Conservation (phyloP, 2,113 vertebrate genomes). For the Tiliqua scincoides region DNA sequence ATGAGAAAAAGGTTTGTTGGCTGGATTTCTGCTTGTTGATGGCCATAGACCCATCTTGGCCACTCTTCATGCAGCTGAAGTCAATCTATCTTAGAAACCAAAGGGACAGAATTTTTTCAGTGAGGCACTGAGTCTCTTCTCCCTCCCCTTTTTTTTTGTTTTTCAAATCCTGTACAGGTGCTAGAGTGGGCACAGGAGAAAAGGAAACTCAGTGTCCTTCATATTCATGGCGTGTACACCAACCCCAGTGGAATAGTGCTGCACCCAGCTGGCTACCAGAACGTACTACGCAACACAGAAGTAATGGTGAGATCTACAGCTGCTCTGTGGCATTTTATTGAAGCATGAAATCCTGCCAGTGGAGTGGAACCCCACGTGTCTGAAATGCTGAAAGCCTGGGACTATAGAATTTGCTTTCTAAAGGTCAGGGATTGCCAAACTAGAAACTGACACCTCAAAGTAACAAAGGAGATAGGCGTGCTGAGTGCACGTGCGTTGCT, state of each 20-base stretch:
- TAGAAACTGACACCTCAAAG: background rate
- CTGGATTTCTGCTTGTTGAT: accelerated
- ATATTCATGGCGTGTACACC: slow-evolving; percentile 95
- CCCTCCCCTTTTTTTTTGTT: background rate
- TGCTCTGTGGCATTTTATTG: background rate
- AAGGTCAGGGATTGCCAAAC: background rate
- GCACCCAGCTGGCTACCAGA: slow-evolving; percentile 95
- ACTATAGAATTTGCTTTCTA: background rate
- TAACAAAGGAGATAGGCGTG: background rate
- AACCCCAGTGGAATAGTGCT: slow-evolving; percentile 96
- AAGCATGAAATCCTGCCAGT: no score
- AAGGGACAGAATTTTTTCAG: background rate
- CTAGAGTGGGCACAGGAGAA: slow-evolving; percentile 97
- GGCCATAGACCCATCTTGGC: background rate
- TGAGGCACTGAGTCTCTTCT: background rate
- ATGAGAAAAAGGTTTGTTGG: slow-evolving; percentile 90
- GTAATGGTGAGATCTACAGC: slow-evolving; percentile 87
- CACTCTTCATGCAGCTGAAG: background rate
- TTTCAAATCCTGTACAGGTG: slow-evolving; percentile 76
- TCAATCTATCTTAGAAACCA: background rate
- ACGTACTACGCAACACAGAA: slow-evolving; percentile 92
- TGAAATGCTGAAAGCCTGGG: background rate
- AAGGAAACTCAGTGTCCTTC: slow-evolving; percentile 90
- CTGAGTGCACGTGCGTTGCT: no score
- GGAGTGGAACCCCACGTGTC: background rate